Base-by-base conservation (phyloP, 2,888 invertebrate species). In the Lepeophtheirus nordmannii region DNA sequence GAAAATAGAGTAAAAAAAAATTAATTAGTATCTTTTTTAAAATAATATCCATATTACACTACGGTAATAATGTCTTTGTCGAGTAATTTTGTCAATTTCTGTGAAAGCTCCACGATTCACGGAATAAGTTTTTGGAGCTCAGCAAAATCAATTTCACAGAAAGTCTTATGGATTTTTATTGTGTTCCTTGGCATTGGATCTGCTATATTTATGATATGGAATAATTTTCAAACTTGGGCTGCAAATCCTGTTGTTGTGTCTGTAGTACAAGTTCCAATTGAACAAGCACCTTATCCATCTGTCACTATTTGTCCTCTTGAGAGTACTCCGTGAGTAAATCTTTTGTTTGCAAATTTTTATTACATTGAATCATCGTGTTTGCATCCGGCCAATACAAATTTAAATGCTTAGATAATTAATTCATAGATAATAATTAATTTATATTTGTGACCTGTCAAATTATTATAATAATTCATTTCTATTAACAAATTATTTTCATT, bases 201-300 rank as follows among this genome's bases (percentile, higher is more conserved):
- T 30, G 30, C 30, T 30, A 5, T 30, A 3, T 46, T 46, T 17
- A 46, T 46, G 53, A 46, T 46, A n/a, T 46, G 53, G 53, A 46
- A 46, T 8, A 46, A 46, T 17, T 46, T 46, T 46, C 53, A 46
- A 46, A 46, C 53, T n/a, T 46, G 53, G 53, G 53, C 53, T n/a
- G 53, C 53, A 14, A 46, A 46, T 46, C 53, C 53, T 2, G 53
- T 46, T 14, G 53, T 46, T 1, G 53, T 46, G 1, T 46, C 53
- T 8, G 53, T 46, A 14, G 53, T 46, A 46, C 53, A 46, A 46
- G 53, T 46, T 8, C 53, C 53, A 14, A 46, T 46, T 3, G 53
- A 46, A 46, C 53, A 46, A 17, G 53, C 53, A 46, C 53, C 53
- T 3, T 46, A 46, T 46, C 53, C 53, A 14, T 46, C 53, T 8